These are phyloP conservation scores for Troides oblongomaculatus DNA, from an alignment of 2,888 invertebrate genomes.

Conservation along the genomic window DNA sequence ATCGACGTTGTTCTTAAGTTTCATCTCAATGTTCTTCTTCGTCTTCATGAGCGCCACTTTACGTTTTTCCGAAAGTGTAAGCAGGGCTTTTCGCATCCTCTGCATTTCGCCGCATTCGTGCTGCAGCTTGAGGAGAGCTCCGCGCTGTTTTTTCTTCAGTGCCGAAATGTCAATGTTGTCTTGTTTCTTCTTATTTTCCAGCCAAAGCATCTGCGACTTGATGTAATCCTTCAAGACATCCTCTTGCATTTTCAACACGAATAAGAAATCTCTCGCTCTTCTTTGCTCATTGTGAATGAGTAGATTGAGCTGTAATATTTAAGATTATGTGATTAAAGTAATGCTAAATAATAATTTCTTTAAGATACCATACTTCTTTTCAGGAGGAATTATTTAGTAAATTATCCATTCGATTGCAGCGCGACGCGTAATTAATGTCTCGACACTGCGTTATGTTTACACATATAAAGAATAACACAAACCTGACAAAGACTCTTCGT, in stretches of 20 bases:
- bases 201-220: constrained; percentile 73
- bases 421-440: constrained; percentile 21
- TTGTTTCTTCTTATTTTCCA: constrained; percentile 72
- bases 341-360: no score
- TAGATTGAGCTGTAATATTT: constrained; percentile 66
- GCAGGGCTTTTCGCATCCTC: constrained; percentile 72
- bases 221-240: constrained; percentile 74
- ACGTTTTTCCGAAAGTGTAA: constrained; percentile 66
- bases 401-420: constrained; percentile 11
- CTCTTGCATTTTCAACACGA: constrained; percentile 72
- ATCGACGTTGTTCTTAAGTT: constrained; percentile 59
- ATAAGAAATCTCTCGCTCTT: constrained; percentile 70
- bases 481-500: constrained; percentile 77
- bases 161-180: constrained; percentile 72
- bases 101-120: constrained; percentile 86
- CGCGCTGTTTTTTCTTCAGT: constrained; percentile 84
- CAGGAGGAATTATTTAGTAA: not conserved
- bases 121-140: constrained; percentile 81
- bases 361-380: not conserved
- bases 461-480: constrained; percentile 62
- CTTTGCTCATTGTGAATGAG: constrained; percentile 77
- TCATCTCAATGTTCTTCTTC: constrained; percentile 68
- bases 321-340: not conserved
- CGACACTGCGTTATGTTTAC: constrained; percentile 50
- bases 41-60: constrained; percentile 70